Evolutionary conservation across 1,140 invertebrate species (phyloP), one percentile per base, ranked within the genome.

Genomic region (Phenacoccus solenopsis): DNA sequence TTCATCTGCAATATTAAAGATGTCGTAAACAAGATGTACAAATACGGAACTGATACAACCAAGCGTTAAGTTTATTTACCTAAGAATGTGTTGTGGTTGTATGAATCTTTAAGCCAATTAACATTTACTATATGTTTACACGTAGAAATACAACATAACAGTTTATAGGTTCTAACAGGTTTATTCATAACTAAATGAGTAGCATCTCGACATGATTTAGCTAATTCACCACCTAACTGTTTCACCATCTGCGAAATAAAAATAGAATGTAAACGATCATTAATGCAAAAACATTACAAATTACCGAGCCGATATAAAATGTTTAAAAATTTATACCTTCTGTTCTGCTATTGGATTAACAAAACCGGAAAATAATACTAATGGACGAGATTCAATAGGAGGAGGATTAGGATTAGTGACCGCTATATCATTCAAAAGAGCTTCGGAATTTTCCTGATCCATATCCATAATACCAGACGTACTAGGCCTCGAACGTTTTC

Each of bases 131-230:
- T 84, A 78, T 89, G 87, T 74, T 88, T 86, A 70, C 88, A 88
- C 32, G 81, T 79, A 59, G 88, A 87, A 28, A 96, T 81, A 75
- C 90, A 88, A 75, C 87, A 87, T 16, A 98, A 83, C 24, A 98
- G 83, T 78, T 97, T 98, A 72, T 88, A 84, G 0, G 94, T 95
- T 68, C 93, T 82, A 35, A 84, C 84, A 22, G 93, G 81, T 67
- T 84, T 80, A 32, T 80, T 78, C 84, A 95, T 89, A 0, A 98
- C 86, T 16, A 98, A 81, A 80, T 98, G 94, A 0, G 92, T 96
- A 12, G 91, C 91, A 72, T 93, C 87, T 3, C 80, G 75, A 49
- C 85, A 84, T 71, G 81, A 83, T 38, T 84, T 84, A 16, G 90
- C 88, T 25, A 95, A 79, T 12, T 84, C 82, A 4, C 91, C 93